Percentiles rank a stretch among this genome's conserved stretches.
These are phyloP conservation scores for Ceratina calcarata DNA, from an alignment of 1,140 invertebrate species.

Conservation along the genomic window DNA sequence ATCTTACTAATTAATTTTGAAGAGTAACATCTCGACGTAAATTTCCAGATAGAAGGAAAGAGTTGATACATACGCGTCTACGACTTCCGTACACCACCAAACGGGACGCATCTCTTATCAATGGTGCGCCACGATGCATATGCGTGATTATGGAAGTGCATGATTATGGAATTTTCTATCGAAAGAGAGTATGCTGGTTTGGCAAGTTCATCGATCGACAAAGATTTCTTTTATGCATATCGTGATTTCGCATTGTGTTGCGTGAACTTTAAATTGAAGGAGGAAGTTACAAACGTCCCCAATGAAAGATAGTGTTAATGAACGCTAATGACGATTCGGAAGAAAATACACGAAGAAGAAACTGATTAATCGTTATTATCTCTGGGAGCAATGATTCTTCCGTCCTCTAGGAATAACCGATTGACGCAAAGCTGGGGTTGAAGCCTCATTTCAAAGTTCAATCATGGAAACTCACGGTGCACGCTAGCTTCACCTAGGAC, in stretches of 20 bases:
- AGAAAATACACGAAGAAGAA: not conserved
- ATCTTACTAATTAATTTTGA: no score
- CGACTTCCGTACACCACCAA: not conserved
- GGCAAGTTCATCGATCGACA: not conserved
- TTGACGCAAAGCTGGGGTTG: constrained; percentile 8
- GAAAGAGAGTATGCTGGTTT: not conserved
- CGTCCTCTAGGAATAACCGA: not conserved
- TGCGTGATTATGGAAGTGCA: constrained; percentile 39
- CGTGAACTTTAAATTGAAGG: no score
- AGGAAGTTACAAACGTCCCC: not conserved
- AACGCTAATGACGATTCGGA: not conserved
- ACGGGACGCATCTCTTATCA: constrained; percentile 16
- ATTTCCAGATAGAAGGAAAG: not conserved
- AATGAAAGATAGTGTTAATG: not conserved
- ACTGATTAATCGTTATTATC: not conserved
- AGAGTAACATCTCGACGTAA: no score
- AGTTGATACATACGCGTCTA: no score
- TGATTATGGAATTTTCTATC: constrained; percentile 10
- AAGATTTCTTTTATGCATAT: no score
- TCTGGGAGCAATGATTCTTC: not conserved
- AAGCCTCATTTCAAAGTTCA: constrained; percentile 43
- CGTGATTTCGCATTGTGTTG: no score
- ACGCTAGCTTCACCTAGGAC: constrained; percentile 2
- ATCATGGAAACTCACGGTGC: not conserved
- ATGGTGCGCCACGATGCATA: not conserved